Conservation (phyloP, 2,113 vertebrate genomes). For the Thalassoma bifasciatum region DNA sequence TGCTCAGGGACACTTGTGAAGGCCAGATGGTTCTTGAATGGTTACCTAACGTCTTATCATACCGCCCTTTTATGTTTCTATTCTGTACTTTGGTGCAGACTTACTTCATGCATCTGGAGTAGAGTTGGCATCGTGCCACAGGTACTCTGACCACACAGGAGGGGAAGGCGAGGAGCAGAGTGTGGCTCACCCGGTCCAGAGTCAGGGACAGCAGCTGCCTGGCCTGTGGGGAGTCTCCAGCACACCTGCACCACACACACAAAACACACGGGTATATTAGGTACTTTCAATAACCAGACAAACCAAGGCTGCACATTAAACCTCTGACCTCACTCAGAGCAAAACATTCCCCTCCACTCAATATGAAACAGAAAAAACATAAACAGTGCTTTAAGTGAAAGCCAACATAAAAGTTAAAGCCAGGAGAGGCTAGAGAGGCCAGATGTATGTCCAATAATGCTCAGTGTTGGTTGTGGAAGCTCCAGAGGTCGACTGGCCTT, state of each 20-base stretch:
- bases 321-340: slow-evolving; percentile 43
- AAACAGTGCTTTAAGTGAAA: slow-evolving; percentile 47
- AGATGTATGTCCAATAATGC: slow-evolving; percentile 35
- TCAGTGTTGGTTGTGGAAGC: slow-evolving; percentile 38
- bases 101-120: slow-evolving; percentile 96
- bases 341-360: slow-evolving; percentile 3
- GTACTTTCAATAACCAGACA: slow-evolving; percentile 50
- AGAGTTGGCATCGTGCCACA: slow-evolving; percentile 92
- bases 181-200: slow-evolving; percentile 88
- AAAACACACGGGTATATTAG: slow-evolving; percentile 38
- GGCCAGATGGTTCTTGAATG: slow-evolving; percentile 29
- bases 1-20: slow-evolving; percentile 39
- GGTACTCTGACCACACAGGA: slow-evolving; percentile 93
- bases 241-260: slow-evolving; percentile 85
- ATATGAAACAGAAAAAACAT: slow-evolving; percentile 32
- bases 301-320: slow-evolving; percentile 32
- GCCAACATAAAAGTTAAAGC: slow-evolving; percentile 13
- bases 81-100: slow-evolving; percentile 43
- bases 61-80: slow-evolving; percentile 9
- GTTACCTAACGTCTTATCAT: slow-evolving; percentile 30
- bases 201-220: slow-evolving; percentile 89
- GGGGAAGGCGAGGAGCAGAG: slow-evolving; percentile 90
- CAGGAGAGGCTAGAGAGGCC: not conserved
- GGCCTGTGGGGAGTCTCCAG: slow-evolving; percentile 80
- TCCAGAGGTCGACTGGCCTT: slow-evolving; percentile 37